Percentiles rank a stretch among this genome's conserved stretches.
phyloP scores from a whole-genome alignment of 1,140 invertebrate genomes.

The Frieseomelitta varia region DNA sequence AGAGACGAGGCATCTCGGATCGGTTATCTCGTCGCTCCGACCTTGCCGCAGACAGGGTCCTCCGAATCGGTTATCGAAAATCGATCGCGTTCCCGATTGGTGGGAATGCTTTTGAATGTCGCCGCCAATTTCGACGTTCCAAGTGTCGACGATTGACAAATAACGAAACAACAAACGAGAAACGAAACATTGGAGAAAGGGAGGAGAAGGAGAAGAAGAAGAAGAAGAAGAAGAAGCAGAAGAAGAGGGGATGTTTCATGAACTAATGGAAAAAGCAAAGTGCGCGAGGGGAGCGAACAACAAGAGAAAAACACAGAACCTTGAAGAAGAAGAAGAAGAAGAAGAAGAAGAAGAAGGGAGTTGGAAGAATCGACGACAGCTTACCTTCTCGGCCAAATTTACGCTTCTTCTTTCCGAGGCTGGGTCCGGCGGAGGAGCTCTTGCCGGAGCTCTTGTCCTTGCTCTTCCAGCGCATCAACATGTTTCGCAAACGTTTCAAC shows the following conservation, averaged over 20 bases:
- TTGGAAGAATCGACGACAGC: conserved; percentile 6
- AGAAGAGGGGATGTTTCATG: no score
- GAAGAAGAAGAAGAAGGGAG: no score
- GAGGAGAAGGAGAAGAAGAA: no score
- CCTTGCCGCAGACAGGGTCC: neutral
- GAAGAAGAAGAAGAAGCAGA: no score
- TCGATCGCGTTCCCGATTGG: neutral
- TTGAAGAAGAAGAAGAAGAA: no score
- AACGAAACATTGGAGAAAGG: neutral
- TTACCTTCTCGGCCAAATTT: conserved; percentile 83
- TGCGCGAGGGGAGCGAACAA: no score
- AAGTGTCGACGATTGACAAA: neutral
- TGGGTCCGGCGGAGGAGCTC: conserved; percentile 77
- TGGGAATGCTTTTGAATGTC: neutral
- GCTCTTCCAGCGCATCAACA: conserved; percentile 84
- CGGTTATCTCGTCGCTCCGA: neutral
- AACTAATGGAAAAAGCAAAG: no score
- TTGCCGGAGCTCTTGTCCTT: conserved; percentile 83
- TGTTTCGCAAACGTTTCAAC: conserved; percentile 67
- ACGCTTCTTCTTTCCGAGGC: conserved; percentile 82
- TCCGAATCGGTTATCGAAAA: neutral
- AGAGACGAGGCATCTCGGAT: neutral
- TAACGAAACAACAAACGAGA: neutral
- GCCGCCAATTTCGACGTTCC: neutral
- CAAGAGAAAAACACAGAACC: neutral